Percentiles rank a stretch among this genome's conserved stretches.
These are phyloP conservation scores for Coracias cyanogaster DNA, from an alignment of 2,797 vertebrate genomes.

Conservation along the genomic window DNA sequence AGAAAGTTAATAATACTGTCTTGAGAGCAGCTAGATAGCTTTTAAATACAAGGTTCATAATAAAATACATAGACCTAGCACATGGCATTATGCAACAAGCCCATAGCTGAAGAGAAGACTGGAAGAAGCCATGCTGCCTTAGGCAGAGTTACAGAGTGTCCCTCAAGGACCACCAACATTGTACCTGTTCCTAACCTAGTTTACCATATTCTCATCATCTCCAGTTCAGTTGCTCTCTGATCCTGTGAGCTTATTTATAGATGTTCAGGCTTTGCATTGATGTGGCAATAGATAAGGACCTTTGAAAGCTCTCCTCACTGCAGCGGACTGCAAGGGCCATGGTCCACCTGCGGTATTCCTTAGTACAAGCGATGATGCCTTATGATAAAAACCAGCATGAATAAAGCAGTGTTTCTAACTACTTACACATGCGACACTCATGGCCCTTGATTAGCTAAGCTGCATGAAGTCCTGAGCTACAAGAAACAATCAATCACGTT, in stretches of 20 bases:
- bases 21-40: neutral
- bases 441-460: neutral
- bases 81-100: neutral
- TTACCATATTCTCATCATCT: neutral
- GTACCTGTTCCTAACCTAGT: neutral
- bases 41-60: neutral
- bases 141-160: neutral
- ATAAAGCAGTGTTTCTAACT: neutral
- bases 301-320: neutral
- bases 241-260: neutral
- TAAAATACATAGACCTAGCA: neutral
- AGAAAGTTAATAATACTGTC: neutral
- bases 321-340: neutral
- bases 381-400: neutral
- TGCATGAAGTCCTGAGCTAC: neutral
- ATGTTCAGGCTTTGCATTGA: neutral
- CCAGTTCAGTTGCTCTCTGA: neutral
- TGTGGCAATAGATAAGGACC: neutral
- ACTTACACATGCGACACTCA: neutral
- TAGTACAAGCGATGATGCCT: neutral
- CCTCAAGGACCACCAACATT: neutral
- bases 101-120: neutral
- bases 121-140: neutral
- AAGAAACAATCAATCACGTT: neutral
- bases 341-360: neutral